A percentile compares a stretch with the other conserved stretches of the same genome.
Conservation (phyloP, 2,113 vertebrate species). For the Uria aalge region DNA sequence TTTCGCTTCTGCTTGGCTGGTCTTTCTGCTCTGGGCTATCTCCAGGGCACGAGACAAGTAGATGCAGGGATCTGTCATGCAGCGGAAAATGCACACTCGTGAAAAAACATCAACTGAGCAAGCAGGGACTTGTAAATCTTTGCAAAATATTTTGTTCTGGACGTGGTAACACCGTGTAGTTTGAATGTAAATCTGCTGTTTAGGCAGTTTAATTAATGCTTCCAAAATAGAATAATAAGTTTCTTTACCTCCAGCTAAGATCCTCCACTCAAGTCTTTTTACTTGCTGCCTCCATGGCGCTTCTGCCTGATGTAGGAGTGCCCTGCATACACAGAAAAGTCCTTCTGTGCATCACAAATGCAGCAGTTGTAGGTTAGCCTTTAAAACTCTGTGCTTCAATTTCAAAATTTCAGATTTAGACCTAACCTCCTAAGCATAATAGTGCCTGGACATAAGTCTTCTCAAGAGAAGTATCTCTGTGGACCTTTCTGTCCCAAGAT, state of each 20-base stretch:
- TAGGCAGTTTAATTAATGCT: background rate
- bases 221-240: background rate
- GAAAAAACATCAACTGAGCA: background rate
- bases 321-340: background rate
- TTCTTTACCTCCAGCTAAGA: background rate
- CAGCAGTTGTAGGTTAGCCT: background rate
- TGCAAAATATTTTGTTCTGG: background rate
- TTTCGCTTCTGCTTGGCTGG: background rate
- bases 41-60: background rate
- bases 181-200: background rate
- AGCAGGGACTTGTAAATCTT: background rate
- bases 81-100: background rate
- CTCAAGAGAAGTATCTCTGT: background rate
- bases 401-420: background rate
- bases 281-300: background rate
- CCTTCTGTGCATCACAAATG: background rate
- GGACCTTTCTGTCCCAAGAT: background rate
- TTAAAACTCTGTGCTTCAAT: background rate
- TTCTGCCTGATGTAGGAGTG: background rate
- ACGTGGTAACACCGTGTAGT: rapidly evolving
- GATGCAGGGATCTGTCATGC: background rate
- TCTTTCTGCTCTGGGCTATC: background rate
- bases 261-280: background rate
- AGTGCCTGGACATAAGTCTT: background rate
- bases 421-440: background rate